These are phyloP conservation scores for Furcifer pardalis DNA, from an alignment of 2,797 vertebrate genomes.

Conservation along the genomic window DNA sequence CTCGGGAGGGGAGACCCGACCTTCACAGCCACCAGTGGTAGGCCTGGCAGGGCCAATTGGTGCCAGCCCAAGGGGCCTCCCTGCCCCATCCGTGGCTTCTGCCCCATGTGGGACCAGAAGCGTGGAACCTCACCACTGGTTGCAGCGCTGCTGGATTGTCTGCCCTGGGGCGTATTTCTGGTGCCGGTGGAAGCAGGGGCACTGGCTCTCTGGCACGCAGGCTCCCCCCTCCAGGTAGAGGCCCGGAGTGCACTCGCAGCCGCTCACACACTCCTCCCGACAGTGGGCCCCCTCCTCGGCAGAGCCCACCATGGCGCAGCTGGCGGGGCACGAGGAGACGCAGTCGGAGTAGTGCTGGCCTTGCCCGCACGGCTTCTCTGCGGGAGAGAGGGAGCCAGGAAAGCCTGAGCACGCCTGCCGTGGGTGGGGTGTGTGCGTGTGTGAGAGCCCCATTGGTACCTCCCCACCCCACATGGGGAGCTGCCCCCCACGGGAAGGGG, in stretches of 20 bases:
- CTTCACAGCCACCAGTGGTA: not conserved
- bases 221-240: constrained; percentile 77
- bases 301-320: constrained; percentile 72
- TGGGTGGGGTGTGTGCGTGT: not conserved
- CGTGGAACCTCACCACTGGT: constrained; percentile 81
- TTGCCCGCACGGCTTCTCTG: constrained; percentile 80
- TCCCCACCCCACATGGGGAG: not conserved
- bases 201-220: constrained; percentile 79
- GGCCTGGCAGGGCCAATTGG: too few relatives aligned
- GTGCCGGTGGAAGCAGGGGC: constrained; percentile 87
- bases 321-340: constrained; percentile 84
- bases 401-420: not conserved
- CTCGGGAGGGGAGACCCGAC: not conserved
- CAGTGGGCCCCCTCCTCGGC: constrained; percentile 71
- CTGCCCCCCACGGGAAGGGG: too few relatives aligned
- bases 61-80: too few relatives aligned
- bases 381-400: not conserved
- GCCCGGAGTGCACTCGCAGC: constrained; percentile 83
- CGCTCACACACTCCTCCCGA: constrained; percentile 84
- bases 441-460: too few relatives aligned
- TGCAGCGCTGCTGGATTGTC: constrained; percentile 84
- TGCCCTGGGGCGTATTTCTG: constrained; percentile 79
- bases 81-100: too few relatives aligned
- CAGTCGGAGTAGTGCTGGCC: constrained; percentile 88
- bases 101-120: too few relatives aligned